These are phyloP conservation scores for Diadema setosum DNA, from an alignment of 35 echinoderm and acorn worm species.

Conservation along the genomic window DNA sequence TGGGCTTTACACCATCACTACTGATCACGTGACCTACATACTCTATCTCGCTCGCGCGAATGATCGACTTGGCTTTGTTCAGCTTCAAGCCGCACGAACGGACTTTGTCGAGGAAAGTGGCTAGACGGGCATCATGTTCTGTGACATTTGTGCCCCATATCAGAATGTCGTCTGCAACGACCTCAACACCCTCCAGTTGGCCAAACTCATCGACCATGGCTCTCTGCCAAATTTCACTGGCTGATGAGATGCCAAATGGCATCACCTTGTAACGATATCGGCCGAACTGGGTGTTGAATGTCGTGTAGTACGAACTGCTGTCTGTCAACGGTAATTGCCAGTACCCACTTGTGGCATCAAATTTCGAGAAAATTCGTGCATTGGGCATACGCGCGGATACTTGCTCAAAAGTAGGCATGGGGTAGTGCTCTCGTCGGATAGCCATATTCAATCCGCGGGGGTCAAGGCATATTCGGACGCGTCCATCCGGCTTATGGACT, in stretches of 20 bases:
- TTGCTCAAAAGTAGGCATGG: conserved; percentile 38
- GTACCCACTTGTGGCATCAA: conserved; percentile 30
- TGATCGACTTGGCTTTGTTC: not conserved
- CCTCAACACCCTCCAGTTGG: conserved; percentile 17
- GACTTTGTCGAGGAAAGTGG: not conserved
- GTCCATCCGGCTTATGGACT: conserved; percentile 45
- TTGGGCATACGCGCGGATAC: not conserved
- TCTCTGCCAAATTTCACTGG: conserved; percentile 27
- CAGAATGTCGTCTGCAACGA: conserved; percentile 53
- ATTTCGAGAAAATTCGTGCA: not conserved
- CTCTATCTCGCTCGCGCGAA: not conserved
- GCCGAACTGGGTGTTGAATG: conserved; percentile 48
- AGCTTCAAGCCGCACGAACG: not conserved
- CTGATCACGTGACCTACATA: not conserved
- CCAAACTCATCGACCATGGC: not conserved
- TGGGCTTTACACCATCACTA: not conserved
- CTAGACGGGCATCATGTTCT: not conserved
- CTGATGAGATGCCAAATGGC: conserved; percentile 49
- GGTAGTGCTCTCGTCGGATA: conserved; percentile 42
- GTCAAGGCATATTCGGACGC: conserved; percentile 44
- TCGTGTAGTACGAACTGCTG: conserved; percentile 19
- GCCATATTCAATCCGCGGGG: conserved; percentile 38
- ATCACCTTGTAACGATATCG: not conserved
- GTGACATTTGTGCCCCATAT: not conserved
- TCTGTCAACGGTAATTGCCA: conserved; percentile 23